Evolutionary conservation across 2,797 vertebrate species (phyloP).

Genomic region (Dendrocincla fuliginosa): DNA sequence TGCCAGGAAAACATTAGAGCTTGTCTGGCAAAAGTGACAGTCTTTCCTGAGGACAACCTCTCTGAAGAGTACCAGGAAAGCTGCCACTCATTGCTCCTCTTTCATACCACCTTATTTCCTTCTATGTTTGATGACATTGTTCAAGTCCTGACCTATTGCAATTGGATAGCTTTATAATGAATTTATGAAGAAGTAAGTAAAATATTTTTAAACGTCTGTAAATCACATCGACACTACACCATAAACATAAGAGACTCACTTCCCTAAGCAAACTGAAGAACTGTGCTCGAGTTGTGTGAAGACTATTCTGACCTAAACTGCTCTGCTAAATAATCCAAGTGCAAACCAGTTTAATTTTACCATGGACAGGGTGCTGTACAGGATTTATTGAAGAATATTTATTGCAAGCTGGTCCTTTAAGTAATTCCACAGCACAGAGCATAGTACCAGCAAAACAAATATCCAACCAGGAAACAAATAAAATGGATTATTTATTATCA

Average conservation of each 20-base stretch:
- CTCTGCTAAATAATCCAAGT: background rate
- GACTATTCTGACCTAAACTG: background rate
- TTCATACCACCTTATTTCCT: background rate
- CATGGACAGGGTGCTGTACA: background rate
- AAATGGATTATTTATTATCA: slow-evolving; percentile 5
- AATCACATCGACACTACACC: background rate
- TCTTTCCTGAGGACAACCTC: background rate
- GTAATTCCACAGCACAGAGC: background rate
- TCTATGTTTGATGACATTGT: background rate
- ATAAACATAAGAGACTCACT: background rate
- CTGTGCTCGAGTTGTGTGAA: accelerated
- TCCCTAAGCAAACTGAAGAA: background rate
- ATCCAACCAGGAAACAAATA: slow-evolving; percentile 16
- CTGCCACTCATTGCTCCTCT: background rate
- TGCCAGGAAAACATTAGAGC: slow-evolving; percentile 40
- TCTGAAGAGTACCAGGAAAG: background rate
- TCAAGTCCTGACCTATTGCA: background rate
- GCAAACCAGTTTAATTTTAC: background rate
- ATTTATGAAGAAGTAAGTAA: background rate
- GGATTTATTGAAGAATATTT: background rate
- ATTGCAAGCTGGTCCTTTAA: background rate
- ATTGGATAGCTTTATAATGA: background rate
- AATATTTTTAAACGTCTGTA: background rate
- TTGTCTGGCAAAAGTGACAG: background rate
- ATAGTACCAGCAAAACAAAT: background rate